A percentile compares a stretch with the other conserved stretches of the same genome.
These are phyloP conservation scores for Glossophaga mutica DNA, from an alignment of 2,797 vertebrate genomes.

Conservation along the genomic window DNA sequence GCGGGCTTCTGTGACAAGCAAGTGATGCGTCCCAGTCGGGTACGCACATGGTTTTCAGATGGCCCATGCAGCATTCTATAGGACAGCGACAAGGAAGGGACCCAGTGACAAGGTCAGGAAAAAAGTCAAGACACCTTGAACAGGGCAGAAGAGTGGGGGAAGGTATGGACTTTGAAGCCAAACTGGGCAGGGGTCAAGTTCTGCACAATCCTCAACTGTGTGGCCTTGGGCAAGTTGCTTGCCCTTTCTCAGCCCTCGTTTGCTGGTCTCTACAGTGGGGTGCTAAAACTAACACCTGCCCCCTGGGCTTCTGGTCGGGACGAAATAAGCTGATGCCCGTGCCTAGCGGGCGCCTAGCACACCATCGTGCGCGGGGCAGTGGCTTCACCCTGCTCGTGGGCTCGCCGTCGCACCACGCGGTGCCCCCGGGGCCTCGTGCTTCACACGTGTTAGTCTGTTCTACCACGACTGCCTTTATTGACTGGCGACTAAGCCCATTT, in stretches of 20 bases:
- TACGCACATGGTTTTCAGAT: neutral
- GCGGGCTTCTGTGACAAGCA: neutral
- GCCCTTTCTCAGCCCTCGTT: neutral
- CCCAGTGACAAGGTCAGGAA: neutral
- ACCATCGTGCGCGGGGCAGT: neutral
- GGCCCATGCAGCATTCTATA: neutral
- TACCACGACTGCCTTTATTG: neutral
- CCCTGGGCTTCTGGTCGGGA: neutral
- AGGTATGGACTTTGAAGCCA: neutral
- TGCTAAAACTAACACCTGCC: neutral
- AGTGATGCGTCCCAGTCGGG: too few species aligned
- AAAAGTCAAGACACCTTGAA: neutral
- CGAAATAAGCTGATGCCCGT: neutral
- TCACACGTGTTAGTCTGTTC: neutral
- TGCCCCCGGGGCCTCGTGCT: neutral
- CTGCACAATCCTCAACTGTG: neutral
- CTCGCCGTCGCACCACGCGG: neutral
- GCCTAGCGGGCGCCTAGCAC: neutral
- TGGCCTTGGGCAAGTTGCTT: neutral
- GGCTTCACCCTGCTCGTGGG: neutral
- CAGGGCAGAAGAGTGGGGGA: neutral
- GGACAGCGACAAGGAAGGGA: neutral
- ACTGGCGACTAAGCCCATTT: neutral
- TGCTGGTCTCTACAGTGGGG: neutral
- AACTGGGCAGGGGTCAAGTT: neutral